Conservation (phyloP, 2,797 vertebrate genomes). For the Syncerus caffer region DNA sequence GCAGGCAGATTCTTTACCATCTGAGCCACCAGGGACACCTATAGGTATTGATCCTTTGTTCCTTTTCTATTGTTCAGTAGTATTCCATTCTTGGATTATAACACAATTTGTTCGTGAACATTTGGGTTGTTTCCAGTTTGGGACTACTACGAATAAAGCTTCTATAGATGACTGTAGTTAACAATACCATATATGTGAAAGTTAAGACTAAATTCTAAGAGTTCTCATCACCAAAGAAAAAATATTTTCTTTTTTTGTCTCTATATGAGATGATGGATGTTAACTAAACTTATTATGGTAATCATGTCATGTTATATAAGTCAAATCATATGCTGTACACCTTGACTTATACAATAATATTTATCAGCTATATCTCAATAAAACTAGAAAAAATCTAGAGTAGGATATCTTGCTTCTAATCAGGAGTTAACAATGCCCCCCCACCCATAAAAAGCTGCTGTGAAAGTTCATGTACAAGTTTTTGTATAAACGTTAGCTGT, state of each 20-base stretch:
- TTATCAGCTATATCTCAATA: not conserved
- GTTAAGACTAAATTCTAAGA: not conserved
- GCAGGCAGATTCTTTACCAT: not conserved
- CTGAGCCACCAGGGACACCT: not conserved
- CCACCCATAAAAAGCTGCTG: not conserved
- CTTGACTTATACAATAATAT: not conserved
- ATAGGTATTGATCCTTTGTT: not conserved
- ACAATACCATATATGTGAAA: not conserved
- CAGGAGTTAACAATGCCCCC: not conserved
- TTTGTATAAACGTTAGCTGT: conserved; percentile 4
- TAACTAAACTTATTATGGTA: not conserved
- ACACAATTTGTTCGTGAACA: not conserved
- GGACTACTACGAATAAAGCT: not conserved
- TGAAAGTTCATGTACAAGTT: not conserved
- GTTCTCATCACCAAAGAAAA: not conserved
- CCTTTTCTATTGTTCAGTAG: not conserved
- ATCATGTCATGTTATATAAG: not conserved
- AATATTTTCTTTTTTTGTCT: not conserved
- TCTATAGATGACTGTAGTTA: not conserved
- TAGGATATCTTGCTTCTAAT: not conserved
- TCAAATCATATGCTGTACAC: not conserved
- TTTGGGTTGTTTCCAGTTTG: not conserved
- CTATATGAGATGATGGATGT: not conserved
- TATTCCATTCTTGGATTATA: not conserved
- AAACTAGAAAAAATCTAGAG: not conserved